Evolutionary conservation across 2,113 vertebrate genomes (phyloP).

Genomic region (Melanocharis versteri): DNA sequence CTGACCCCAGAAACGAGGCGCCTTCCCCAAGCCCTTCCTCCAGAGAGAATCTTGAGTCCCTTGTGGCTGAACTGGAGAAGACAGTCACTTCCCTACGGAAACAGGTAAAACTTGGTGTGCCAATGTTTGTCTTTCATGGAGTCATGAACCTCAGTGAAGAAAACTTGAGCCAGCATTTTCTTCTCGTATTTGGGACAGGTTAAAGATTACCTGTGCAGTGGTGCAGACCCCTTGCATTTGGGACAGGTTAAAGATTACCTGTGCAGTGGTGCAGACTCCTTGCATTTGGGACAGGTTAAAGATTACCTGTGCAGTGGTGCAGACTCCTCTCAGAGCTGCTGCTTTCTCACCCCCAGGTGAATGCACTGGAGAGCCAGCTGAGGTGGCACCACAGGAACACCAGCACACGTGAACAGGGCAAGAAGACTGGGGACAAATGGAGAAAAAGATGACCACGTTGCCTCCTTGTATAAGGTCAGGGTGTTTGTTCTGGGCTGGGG

Average conservation of each 20-base stretch:
- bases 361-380: conserved; percentile 47
- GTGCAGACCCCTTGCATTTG: background rate
- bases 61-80: conserved; percentile 58
- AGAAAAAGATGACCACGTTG: background rate
- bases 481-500: background rate
- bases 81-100: conserved; percentile 45
- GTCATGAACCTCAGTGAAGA: background rate
- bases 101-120: conserved; percentile 34
- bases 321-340: background rate
- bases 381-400: conserved; percentile 20
- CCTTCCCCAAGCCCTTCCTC: background rate
- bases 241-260: background rate
- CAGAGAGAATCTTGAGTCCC: conserved; percentile 30
- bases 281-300: background rate
- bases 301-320: background rate
- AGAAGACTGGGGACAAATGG: background rate
- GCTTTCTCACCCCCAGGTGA: conserved; percentile 9
- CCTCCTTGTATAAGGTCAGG: background rate
- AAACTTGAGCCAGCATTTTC: background rate
- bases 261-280: background rate
- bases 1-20: background rate
- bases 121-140: background rate
- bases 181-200: background rate
- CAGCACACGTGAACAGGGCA: background rate
- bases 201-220: background rate